phyloP scores from a whole-genome alignment of 2,113 vertebrate genomes.

The Menura novaehollandiae region DNA sequence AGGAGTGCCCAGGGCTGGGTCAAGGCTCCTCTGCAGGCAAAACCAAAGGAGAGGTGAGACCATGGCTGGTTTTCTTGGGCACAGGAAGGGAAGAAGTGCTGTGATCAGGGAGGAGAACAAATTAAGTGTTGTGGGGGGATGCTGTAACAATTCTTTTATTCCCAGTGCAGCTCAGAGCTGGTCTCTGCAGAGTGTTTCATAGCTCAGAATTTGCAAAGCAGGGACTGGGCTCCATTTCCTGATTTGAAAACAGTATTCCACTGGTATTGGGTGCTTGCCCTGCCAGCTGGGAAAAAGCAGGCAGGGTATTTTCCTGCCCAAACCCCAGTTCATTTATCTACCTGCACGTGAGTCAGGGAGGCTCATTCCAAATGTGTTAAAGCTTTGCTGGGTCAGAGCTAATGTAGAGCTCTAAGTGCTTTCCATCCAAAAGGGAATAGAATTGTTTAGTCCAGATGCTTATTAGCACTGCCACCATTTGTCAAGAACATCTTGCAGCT shows the following conservation, averaged over 20 bases:
- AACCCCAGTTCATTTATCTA: neutral
- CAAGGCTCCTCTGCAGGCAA: neutral
- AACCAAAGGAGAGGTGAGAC: neutral
- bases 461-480: neutral
- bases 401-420: neutral
- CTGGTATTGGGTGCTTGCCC: neutral
- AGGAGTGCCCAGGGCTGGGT: neutral
- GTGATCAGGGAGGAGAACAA: neutral
- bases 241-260: neutral
- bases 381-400: neutral
- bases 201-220: neutral
- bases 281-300: neutral
- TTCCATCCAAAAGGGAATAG: neutral
- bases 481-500: neutral
- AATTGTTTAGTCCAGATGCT: neutral
- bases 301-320: neutral
- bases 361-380: neutral
- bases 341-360: fast-evolving
- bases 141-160: neutral
- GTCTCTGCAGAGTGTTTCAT: neutral
- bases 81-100: neutral
- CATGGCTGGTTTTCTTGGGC: neutral
- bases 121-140: fast-evolving
- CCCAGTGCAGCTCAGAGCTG: neutral
- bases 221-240: neutral